phyloP scores from a whole-genome alignment of 2,113 vertebrate species.

The Sceloporus undulatus region DNA sequence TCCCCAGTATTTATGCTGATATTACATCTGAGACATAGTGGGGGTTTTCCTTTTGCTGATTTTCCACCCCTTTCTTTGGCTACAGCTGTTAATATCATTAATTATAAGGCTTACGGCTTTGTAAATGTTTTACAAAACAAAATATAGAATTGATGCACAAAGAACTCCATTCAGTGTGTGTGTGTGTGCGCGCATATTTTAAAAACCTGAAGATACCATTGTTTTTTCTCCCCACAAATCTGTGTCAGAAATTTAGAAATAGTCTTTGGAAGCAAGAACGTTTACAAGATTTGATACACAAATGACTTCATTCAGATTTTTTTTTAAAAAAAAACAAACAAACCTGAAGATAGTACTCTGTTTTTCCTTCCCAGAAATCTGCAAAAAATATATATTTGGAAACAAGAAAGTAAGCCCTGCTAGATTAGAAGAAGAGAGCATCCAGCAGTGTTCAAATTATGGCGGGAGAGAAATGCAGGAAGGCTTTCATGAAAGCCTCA shows the following conservation, averaged over 20 bases:
- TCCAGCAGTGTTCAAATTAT: background rate
- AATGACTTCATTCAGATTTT: too few relatives aligned
- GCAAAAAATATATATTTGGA: background rate
- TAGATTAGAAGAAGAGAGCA: background rate
- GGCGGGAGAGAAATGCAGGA: too few relatives aligned
- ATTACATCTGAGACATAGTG: conserved; percentile 43
- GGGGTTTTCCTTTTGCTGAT: conserved; percentile 43
- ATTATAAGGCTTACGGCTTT: conserved; percentile 60
- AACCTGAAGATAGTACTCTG: conserved; percentile 10
- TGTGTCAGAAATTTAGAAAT: too few relatives aligned
- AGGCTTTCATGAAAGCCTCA: background rate
- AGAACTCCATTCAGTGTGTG: conserved; percentile 33
- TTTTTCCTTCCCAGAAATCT: background rate
- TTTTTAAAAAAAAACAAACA: too few relatives aligned
- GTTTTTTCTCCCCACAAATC: background rate
- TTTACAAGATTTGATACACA: too few relatives aligned
- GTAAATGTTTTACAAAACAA: conserved; percentile 57
- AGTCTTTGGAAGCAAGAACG: too few relatives aligned
- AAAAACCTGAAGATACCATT: background rate
- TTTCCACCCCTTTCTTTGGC: conserved; percentile 43
- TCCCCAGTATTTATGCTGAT: conserved; percentile 50
- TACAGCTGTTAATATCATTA: conserved; percentile 63
- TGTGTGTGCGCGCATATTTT: too few relatives aligned
- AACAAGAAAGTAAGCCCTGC: background rate
- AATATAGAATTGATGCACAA: conserved; percentile 48